Conservation (phyloP, 2,113 vertebrate genomes). For the Chroicocephalus ridibundus region DNA sequence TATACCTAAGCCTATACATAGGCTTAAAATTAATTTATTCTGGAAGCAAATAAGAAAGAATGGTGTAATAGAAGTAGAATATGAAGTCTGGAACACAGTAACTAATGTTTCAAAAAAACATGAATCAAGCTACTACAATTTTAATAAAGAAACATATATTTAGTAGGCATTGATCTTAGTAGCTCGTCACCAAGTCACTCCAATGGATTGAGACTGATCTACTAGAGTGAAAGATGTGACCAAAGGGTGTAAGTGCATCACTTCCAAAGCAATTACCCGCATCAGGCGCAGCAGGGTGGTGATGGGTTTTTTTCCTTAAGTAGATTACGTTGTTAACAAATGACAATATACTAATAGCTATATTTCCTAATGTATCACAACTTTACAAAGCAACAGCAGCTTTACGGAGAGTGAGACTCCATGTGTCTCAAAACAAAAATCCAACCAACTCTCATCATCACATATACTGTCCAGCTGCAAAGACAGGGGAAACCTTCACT, state of each 20-base stretch:
- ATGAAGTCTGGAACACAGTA: not conserved
- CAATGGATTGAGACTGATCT: not conserved
- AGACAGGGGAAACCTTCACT: not conserved
- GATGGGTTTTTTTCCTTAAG: not conserved
- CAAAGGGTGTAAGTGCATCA: not conserved
- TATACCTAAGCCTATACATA: not conserved
- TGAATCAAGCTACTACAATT: not conserved
- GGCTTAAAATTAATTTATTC: not conserved
- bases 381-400: not conserved
- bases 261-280: not conserved
- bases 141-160: not conserved
- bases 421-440: not conserved
- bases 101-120: not conserved
- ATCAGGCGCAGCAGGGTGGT: not conserved
- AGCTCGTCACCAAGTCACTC: not conserved
- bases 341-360: not conserved
- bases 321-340: not conserved
- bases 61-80: not conserved
- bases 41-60: not conserved
- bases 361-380: not conserved
- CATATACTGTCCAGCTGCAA: not conserved
- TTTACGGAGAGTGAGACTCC: not conserved
- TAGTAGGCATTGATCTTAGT: not conserved
- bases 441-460: not conserved
- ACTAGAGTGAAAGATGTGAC: not conserved